Percentiles rank a stretch among this genome's conserved stretches.
phyloP scores from a whole-genome alignment of 2,797 vertebrate genomes.

The Gallirallus australis region DNA sequence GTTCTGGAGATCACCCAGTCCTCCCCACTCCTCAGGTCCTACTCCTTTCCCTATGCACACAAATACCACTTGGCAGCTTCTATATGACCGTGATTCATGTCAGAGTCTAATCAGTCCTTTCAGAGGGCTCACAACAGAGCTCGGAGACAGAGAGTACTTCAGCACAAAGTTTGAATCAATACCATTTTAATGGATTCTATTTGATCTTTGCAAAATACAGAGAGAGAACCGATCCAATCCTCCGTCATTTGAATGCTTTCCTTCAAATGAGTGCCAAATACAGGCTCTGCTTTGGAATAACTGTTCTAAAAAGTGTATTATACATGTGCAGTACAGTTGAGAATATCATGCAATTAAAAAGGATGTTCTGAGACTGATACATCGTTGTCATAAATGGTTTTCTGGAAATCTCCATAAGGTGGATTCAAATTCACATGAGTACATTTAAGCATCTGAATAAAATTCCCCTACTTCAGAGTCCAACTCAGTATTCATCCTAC shows the following conservation, averaged over 20 bases:
- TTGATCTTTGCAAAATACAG: neutral
- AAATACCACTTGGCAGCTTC: neutral
- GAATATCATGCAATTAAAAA: neutral
- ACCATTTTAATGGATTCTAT: constrained; percentile 28
- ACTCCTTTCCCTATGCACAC: neutral
- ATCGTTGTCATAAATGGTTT: neutral
- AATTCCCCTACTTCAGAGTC: neutral
- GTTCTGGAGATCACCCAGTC: neutral
- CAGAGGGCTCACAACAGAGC: neutral
- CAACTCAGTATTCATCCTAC: neutral
- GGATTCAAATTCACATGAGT: neutral
- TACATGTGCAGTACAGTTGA: neutral
- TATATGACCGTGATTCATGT: neutral
- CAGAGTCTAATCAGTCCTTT: neutral
- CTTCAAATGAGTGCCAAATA: neutral
- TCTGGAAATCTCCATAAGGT: neutral
- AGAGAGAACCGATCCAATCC: neutral
- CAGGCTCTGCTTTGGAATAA: neutral
- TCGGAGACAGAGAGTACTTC: neutral
- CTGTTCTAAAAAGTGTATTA: neutral
- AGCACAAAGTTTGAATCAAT: neutral
- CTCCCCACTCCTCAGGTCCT: neutral
- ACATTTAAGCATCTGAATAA: neutral
- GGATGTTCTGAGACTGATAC: neutral
- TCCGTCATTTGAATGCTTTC: neutral